These are phyloP conservation scores for Brienomyrus longianalis DNA, from an alignment of 2,113 vertebrate genomes.

Conservation along the genomic window DNA sequence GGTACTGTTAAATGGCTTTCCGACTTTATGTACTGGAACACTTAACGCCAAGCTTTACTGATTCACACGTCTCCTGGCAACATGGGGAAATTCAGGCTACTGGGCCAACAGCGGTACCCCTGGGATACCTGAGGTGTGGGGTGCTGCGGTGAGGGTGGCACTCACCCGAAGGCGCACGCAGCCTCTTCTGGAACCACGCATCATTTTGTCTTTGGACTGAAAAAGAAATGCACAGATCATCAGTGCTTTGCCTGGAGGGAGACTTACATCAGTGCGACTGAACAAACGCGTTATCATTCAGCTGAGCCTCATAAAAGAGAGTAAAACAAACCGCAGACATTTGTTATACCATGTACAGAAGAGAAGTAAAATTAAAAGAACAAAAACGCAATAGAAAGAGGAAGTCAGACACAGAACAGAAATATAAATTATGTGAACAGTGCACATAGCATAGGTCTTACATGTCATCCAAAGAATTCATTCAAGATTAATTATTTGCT, in stretches of 20 bases:
- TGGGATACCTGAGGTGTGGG: neutral
- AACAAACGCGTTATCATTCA: neutral
- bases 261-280: neutral
- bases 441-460: neutral
- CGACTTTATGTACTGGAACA: no score
- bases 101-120: neutral
- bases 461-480: neutral
- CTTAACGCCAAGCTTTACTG: neutral
- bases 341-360: neutral
- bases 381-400: neutral
- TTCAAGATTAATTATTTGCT: neutral
- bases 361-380: neutral
- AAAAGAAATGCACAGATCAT: conserved; percentile 43
- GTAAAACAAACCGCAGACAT: neutral
- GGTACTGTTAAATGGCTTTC: no score
- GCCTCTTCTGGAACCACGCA: conserved; percentile 95
- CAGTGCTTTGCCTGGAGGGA: neutral
- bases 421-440: neutral
- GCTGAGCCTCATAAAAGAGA: neutral
- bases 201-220: conserved; percentile 99
- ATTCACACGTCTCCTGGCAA: neutral
- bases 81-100: neutral
- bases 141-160: conserved; percentile 11
- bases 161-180: conserved; percentile 93
- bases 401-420: neutral